Evolutionary conservation across 2,113 vertebrate species (phyloP).

Genomic region (Alces alces): DNA sequence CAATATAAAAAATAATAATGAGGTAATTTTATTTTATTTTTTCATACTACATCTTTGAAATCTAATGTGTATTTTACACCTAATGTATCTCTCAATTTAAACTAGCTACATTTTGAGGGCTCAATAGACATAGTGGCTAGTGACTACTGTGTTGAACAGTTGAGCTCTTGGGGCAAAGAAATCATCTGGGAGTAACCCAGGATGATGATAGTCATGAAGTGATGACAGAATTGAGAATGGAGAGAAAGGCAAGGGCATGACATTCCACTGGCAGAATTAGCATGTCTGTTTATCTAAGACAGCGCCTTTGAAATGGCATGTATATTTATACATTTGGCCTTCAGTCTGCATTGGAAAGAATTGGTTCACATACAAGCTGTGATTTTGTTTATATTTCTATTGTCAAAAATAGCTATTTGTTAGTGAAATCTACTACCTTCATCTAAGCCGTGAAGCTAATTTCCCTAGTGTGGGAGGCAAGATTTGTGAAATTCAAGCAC

Average conservation of each 20-base stretch:
- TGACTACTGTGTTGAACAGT: not conserved
- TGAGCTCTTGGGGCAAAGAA: not conserved
- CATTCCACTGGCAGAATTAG: constrained; percentile 49
- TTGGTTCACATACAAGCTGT: constrained; percentile 51
- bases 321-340: constrained; percentile 53
- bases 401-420: constrained; percentile 60
- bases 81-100: not conserved
- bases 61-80: not conserved
- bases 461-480: not conserved
- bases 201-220: not conserved
- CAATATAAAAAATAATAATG: not conserved
- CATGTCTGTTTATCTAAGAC: constrained; percentile 31
- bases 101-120: not conserved
- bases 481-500: not conserved
- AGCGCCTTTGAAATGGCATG: not conserved
- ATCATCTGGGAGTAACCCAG: not conserved
- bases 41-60: not conserved
- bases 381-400: constrained; percentile 67
- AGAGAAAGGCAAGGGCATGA: constrained; percentile 24
- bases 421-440: constrained; percentile 60
- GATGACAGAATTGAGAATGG: not conserved
- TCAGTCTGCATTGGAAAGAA: constrained; percentile 51
- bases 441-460: constrained; percentile 33
- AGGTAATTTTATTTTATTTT: not conserved
- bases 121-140: not conserved